Base-by-base conservation (phyloP, 2,888 invertebrate genomes). In the Tetramorium bicarinatum region DNA sequence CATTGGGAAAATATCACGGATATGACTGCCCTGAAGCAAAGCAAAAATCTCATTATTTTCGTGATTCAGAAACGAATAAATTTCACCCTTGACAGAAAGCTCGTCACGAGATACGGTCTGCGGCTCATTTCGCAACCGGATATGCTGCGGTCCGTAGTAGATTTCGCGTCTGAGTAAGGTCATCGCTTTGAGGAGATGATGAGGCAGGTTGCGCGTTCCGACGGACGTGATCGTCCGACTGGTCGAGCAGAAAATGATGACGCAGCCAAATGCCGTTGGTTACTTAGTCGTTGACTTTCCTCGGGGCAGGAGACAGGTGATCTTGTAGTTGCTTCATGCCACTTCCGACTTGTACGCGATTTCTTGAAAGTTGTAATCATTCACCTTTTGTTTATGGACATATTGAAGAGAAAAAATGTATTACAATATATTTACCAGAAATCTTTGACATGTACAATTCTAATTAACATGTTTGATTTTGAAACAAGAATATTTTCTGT, bases 271-370 rank as follows among this genome's bases (percentile, higher is more conserved):
- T 13, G 62, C 88, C 3, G 21, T 66, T 34, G 92, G 92, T n/a
- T 93, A 90, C 71, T 61, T 92, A 49, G 34, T 93, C 25, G 85
- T 91, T 44, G 92, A 91, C 29, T 92, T 92, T 76, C 91, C 91
- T 4, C 79, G 91, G 25, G 86, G 89, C 15, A 90, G 81, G 64
- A 85, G 81, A 34, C 92, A 92, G 86, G 89, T 89, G 29, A 82
- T 67, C 29, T 80, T 85, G n/a, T 90, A 89, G n/a, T 6, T 34
- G 13, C 64, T 54, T n/a, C n/a, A 77, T 66, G 6, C 38, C 7
- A 18, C 52, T 64, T 49, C 62, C 21, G 38, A 64, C 0, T 38
- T 9, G 13, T 64, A 59, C 15, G 62, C 25, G 9, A 52, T 38
- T 64, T 29, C 3, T n/a, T 44, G 13, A 0, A 25, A 74, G 49